phyloP scores from a whole-genome alignment of 2,113 vertebrate genomes.

The Chaenogobius annularis region DNA sequence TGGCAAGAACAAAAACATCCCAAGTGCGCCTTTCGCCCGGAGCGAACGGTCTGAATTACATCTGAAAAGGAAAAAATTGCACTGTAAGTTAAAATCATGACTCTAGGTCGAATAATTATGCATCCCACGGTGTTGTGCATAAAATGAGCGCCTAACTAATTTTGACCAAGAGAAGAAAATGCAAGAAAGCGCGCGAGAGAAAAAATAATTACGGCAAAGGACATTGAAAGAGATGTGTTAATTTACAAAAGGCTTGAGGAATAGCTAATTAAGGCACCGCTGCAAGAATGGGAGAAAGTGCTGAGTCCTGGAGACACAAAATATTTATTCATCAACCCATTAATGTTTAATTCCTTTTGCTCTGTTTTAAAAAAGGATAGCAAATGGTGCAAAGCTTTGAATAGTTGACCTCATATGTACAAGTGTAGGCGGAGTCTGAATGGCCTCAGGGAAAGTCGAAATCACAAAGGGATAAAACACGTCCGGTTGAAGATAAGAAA shows the following conservation, averaged over 20 bases:
- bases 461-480: conserved; percentile 55
- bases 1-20: conserved; percentile 51
- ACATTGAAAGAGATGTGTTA: conserved; percentile 66
- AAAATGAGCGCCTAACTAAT: conserved; percentile 48
- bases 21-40: conserved; percentile 36
- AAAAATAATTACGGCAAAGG: conserved; percentile 47
- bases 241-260: conserved; percentile 70
- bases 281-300: conserved; percentile 66
- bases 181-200: conserved; percentile 9
- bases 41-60: conserved; percentile 45
- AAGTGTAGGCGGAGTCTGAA: conserved; percentile 63
- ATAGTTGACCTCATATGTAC: conserved; percentile 75
- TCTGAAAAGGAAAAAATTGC: conserved; percentile 47
- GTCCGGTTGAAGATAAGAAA: conserved; percentile 13
- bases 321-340: conserved; percentile 79
- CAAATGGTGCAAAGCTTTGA: conserved; percentile 66
- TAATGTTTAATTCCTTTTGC: conserved; percentile 71
- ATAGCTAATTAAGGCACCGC: conserved; percentile 72
- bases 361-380: conserved; percentile 57
- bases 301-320: conserved; percentile 74
- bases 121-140: conserved; percentile 33
- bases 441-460: conserved; percentile 61
- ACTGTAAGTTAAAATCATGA: conserved; percentile 60
- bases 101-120: conserved; percentile 64
- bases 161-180: conserved; percentile 25